A percentile compares a stretch with the other conserved stretches of the same genome.
Evolutionary conservation across 1,140 invertebrate genomes (phyloP).

Genomic region (Orussus abietinus): DNA sequence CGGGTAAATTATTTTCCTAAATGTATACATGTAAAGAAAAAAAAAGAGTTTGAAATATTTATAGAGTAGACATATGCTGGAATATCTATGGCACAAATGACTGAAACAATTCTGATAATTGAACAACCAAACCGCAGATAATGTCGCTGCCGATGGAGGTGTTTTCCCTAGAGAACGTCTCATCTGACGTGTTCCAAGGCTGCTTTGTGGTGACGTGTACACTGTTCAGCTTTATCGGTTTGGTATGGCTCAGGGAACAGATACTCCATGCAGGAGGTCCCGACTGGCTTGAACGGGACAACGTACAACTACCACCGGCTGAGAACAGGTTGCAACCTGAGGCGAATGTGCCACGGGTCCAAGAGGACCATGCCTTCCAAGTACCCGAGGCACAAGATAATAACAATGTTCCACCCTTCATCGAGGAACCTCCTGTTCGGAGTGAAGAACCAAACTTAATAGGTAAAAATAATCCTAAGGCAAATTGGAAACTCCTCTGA

Average conservation of each 20-base stretch:
- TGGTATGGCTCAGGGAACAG: constrained; percentile 97
- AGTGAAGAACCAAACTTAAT: constrained; percentile 26
- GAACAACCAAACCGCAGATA: too few relatives aligned
- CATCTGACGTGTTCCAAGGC: constrained; percentile 91
- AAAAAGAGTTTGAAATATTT: too few relatives aligned
- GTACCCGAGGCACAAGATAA: constrained; percentile 43
- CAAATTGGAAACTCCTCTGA: too few relatives aligned
- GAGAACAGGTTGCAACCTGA: constrained; percentile 29
- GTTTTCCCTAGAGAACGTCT: constrained; percentile 88
- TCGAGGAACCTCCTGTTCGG: constrained; percentile 32
- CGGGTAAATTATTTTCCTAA: constrained; percentile 42
- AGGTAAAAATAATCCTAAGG: too few relatives aligned
- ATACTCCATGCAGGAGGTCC: constrained; percentile 96
- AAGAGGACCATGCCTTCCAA: constrained; percentile 25
- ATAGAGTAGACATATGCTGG: not conserved
- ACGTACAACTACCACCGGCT: constrained; percentile 46
- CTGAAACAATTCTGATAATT: too few relatives aligned
- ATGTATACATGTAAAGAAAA: too few relatives aligned
- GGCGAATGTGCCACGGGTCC: constrained; percentile 22
- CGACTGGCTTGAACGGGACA: constrained; percentile 84
- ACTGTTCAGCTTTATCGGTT: constrained; percentile 91
- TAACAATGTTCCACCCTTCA: constrained; percentile 50
- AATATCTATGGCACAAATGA: not conserved
- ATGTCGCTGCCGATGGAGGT: constrained; percentile 88
- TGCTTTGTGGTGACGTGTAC: constrained; percentile 96